A percentile compares a stretch with the other conserved stretches of the same genome.
phyloP scores from a whole-genome alignment of 2,113 vertebrate species.

The Tichodroma muraria region DNA sequence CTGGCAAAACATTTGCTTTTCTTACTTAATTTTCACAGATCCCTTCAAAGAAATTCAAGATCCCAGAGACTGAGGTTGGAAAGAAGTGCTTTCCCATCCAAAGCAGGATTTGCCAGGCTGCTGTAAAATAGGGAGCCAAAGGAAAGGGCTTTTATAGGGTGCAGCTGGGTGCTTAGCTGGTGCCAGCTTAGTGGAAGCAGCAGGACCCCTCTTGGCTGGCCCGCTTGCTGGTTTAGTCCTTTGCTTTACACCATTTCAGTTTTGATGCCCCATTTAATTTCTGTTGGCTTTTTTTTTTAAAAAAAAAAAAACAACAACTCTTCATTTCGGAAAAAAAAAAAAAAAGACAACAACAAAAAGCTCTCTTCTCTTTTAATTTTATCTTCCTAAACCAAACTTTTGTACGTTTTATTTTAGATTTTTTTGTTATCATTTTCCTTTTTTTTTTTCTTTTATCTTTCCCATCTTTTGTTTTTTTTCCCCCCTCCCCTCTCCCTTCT shows the following conservation, averaged over 20 bases:
- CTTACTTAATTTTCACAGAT: background rate
- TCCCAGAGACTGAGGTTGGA: background rate
- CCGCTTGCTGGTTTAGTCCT: background rate
- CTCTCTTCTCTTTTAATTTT: slow-evolving; percentile 54
- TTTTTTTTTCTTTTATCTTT: slow-evolving; percentile 84
- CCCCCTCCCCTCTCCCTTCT: slow-evolving; percentile 39
- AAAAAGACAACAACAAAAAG: slow-evolving; percentile 35
- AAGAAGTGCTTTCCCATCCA: background rate
- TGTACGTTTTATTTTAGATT: slow-evolving; percentile 78
- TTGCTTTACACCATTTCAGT: slow-evolving; percentile 27
- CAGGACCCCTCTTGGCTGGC: slow-evolving; percentile 55
- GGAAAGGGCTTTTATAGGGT: background rate
- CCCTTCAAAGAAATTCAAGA: background rate
- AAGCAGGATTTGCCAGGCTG: background rate
- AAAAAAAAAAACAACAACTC: background rate
- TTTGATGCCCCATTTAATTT: slow-evolving; percentile 13
- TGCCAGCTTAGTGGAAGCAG: background rate
- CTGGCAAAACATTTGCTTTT: background rate
- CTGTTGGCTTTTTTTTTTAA: background rate
- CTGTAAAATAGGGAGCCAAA: background rate
- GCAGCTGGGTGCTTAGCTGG: background rate
- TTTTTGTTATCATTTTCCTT: slow-evolving; percentile 87
- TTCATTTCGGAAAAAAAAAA: background rate
- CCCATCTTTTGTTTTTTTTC: slow-evolving; percentile 84
- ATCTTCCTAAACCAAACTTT: slow-evolving; percentile 60